Conservation (phyloP, 53 echinoderm and acorn worm genomes). For the Patiria pectinifera region DNA sequence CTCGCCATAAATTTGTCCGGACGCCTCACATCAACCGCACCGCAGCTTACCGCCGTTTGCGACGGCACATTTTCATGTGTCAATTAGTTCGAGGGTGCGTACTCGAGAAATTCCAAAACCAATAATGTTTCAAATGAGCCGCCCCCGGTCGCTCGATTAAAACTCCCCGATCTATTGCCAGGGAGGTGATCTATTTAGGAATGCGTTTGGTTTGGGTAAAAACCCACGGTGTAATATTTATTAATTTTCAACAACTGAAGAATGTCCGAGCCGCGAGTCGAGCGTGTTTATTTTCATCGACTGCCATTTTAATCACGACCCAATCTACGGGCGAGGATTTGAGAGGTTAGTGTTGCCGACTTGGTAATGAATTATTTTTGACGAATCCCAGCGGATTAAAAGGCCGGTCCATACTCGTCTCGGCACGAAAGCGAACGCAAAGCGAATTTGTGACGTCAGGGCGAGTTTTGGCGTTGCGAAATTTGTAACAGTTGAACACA, state of each 20-base stretch:
- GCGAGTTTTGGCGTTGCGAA: no score
- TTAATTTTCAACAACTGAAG: conserved; percentile 5
- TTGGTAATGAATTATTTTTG: not conserved
- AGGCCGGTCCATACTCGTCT: no score
- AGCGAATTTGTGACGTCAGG: no score
- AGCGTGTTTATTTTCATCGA: not conserved
- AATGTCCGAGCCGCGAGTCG: not conserved
- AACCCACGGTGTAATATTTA: not conserved
- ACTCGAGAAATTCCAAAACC: not conserved
- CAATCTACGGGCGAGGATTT: not conserved
- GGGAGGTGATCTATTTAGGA: not conserved
- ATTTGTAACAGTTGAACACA: no score
- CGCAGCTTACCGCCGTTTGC: not conserved
- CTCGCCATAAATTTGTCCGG: no score
- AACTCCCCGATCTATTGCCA: not conserved
- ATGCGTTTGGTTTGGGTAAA: not conserved
- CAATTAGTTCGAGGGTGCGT: not conserved
- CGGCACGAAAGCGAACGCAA: no score
- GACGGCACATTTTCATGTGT: not conserved
- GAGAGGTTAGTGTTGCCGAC: not conserved
- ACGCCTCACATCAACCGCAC: not conserved
- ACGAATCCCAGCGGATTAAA: no score
- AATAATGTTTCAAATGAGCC: conserved; percentile 6
- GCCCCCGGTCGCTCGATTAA: not conserved
- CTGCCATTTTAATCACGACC: not conserved